Percentiles rank a stretch among this genome's conserved stretches.
phyloP scores from a whole-genome alignment of 2,888 invertebrate species.

The Eupithecia dodoneata region DNA sequence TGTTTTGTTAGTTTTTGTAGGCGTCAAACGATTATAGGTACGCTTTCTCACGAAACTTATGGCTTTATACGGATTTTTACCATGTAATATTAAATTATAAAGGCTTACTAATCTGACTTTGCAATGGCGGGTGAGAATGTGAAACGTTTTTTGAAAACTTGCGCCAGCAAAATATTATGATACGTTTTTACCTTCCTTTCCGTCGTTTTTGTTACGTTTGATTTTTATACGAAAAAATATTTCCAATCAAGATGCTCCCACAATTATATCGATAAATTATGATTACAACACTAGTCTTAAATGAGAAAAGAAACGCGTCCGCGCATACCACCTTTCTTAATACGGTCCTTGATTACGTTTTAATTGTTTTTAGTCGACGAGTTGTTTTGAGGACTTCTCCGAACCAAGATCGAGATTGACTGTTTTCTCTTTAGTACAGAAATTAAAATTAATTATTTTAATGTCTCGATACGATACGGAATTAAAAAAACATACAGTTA shows the following conservation, averaged over 20 bases:
- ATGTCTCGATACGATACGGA: conserved; percentile 7
- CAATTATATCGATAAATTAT: conserved; percentile 25
- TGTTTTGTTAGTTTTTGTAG: conserved; percentile 57
- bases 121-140: background rate
- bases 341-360: conserved; percentile 80
- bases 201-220: background rate
- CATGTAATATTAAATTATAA: conserved; percentile 14
- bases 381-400: conserved; percentile 68
- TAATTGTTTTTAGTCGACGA: conserved; percentile 79
- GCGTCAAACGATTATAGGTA: conserved; percentile 55
- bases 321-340: conserved; percentile 67
- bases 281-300: conserved; percentile 62
- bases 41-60: conserved; percentile 42
- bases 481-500: background rate
- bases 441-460: conserved; percentile 18
- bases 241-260: background rate
- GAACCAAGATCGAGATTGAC: conserved; percentile 54
- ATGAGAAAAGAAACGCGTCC: conserved; percentile 42
- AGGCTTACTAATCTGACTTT: conserved; percentile 2
- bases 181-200: background rate
- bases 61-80: conserved; percentile 19
- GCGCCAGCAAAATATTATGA: conserved; percentile 1
- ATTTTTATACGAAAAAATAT: background rate
- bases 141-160: conserved; percentile 5
- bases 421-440: conserved; percentile 26